Percentiles rank a stretch among this genome's conserved stretches.
Conservation (phyloP, 1,140 invertebrate species). For the Bombus balteatus region DNA sequence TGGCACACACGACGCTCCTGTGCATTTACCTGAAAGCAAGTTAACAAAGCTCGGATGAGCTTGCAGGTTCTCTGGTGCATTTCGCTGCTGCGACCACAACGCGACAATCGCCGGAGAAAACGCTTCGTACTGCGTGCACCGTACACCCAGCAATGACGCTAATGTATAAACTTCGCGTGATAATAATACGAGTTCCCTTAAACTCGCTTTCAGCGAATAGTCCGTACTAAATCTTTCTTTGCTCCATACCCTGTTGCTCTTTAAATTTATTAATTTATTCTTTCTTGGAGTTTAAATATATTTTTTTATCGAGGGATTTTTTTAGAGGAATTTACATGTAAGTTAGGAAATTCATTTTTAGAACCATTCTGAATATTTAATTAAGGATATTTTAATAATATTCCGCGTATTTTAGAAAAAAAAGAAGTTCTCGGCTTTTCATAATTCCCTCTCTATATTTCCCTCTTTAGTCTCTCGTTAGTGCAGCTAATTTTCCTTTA, state of each 20-base stretch:
- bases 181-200: not conserved
- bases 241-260: not conserved
- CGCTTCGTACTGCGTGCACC: not conserved
- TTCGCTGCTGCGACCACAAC: not conserved
- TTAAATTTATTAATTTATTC: not conserved
- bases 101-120: not conserved
- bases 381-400: not conserved
- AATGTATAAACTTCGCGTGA: not conserved
- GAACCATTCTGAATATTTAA: not conserved
- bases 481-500: too few relatives aligned
- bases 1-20: slow-evolving; percentile 19
- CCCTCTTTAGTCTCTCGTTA: too few relatives aligned
- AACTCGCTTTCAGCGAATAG: not conserved
- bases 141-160: not conserved
- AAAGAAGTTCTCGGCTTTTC: not conserved
- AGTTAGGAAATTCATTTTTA: not conserved
- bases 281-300: not conserved
- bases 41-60: slow-evolving; percentile 30
- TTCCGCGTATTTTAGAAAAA: not conserved
- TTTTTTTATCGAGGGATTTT: too few relatives aligned
- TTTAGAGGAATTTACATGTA: too few relatives aligned
- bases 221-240: not conserved
- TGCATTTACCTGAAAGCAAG: slow-evolving; percentile 57
- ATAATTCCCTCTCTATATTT: not conserved
- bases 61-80: not conserved